Percentiles rank a stretch among this genome's conserved stretches.
Conservation (phyloP, 2,797 vertebrate genomes). For the Salarias fasciatus region DNA sequence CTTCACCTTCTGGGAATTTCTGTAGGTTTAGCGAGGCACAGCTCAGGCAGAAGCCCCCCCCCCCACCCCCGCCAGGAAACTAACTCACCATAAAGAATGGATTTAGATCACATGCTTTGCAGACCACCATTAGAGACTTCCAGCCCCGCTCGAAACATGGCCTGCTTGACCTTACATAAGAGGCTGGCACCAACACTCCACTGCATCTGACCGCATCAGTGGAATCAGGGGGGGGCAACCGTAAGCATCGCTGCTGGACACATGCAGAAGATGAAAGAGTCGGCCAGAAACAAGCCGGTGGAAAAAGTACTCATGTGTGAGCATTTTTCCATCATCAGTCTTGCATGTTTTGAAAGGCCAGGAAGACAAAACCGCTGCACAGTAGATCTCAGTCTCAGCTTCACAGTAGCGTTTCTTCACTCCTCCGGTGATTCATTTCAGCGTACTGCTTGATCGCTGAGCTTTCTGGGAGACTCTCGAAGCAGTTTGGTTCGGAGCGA, state of each 20-base stretch:
- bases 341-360: slow-evolving; percentile 45
- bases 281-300: slow-evolving; percentile 29
- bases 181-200: slow-evolving; percentile 40
- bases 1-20: slow-evolving; percentile 17
- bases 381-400: slow-evolving; percentile 41
- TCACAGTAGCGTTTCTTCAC: slow-evolving; percentile 3
- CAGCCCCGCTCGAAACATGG: slow-evolving; percentile 15
- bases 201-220: slow-evolving; percentile 44
- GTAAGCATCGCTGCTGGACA: slow-evolving; percentile 29
- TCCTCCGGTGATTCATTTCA: slow-evolving; percentile 30
- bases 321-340: slow-evolving; percentile 46
- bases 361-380: slow-evolving; percentile 37
- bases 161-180: slow-evolving; percentile 40
- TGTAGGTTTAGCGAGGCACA: slow-evolving; percentile 24
- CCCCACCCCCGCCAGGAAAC: neutral
- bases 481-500: slow-evolving; percentile 26
- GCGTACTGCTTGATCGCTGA: slow-evolving; percentile 14
- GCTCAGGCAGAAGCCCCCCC: neutral
- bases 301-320: slow-evolving; percentile 51
- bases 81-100: slow-evolving; percentile 28
- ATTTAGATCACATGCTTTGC: slow-evolving; percentile 23
- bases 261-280: slow-evolving; percentile 52
- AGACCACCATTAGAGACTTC: slow-evolving; percentile 19
- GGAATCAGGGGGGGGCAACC: slow-evolving; percentile 14
- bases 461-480: slow-evolving; percentile 22